These are phyloP conservation scores for Vannuccia rotundouncinata DNA, from an alignment of 2,888 invertebrate genomes.

Conservation along the genomic window DNA sequence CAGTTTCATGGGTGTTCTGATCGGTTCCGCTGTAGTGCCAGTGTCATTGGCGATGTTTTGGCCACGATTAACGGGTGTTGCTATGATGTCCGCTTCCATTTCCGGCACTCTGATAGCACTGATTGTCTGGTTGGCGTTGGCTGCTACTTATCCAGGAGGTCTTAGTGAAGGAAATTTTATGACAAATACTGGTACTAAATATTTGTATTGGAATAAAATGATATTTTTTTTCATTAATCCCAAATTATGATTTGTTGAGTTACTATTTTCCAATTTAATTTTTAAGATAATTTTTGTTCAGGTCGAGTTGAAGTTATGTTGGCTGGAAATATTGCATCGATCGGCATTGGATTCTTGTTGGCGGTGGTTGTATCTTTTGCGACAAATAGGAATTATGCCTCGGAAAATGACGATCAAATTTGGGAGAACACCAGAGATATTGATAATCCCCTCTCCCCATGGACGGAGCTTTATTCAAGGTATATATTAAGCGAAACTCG, in stretches of 20 bases:
- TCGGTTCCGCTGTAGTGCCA: constrained; percentile 55
- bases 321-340: constrained; percentile 52
- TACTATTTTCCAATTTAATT: no score
- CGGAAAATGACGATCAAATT: constrained; percentile 43
- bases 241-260: no score
- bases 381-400: constrained; percentile 40
- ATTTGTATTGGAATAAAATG: not conserved
- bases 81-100: constrained; percentile 51
- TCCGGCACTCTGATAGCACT: constrained; percentile 50
- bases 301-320: constrained; percentile 54
- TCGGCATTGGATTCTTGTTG: constrained; percentile 49
- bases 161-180: constrained; percentile 47
- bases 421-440: constrained; percentile 57
- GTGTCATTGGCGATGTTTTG: constrained; percentile 53
- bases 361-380: constrained; percentile 47
- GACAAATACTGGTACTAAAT: constrained; percentile 45
- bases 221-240: no score
- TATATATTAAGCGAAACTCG: no score
- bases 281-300: constrained; percentile 40
- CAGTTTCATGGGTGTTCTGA: constrained; percentile 55
- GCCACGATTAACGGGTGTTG: constrained; percentile 50
- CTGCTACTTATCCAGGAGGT: constrained; percentile 49
- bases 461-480: constrained; percentile 55
- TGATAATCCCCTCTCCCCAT: constrained; percentile 56
- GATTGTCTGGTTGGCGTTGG: constrained; percentile 50